Percentiles rank a stretch among this genome's conserved stretches.
These are phyloP conservation scores for Oriolus oriolus DNA, from an alignment of 2,113 vertebrate genomes.

Conservation along the genomic window DNA sequence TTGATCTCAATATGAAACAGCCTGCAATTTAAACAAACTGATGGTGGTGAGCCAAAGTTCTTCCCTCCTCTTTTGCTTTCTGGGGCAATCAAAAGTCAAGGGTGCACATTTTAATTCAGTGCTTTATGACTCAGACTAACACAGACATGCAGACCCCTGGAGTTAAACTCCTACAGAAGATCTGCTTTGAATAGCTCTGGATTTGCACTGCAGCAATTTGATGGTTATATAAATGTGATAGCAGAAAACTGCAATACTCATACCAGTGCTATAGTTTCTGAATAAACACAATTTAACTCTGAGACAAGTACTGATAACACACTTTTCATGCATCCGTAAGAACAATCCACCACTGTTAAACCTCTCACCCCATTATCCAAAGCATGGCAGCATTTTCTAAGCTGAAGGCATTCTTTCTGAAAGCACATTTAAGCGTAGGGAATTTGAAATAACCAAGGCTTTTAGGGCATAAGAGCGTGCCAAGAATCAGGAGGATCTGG, in stretches of 20 bases:
- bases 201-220: not conserved
- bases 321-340: not conserved
- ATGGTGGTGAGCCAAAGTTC: not conserved
- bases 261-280: not conserved
- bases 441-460: not conserved
- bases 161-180: slow-evolving; percentile 1
- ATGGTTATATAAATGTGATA: not conserved
- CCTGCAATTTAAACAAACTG: not conserved
- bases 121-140: not conserved
- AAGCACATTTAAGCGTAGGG: not conserved
- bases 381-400: not conserved
- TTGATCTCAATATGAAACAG: not conserved
- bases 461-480: not conserved
- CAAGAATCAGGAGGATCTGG: not conserved
- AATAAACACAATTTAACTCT: not conserved
- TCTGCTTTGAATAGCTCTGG: not conserved
- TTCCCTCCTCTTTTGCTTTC: not conserved
- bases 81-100: not conserved
- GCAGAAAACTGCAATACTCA: not conserved
- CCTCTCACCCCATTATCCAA: not conserved
- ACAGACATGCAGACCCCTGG: not conserved
- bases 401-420: not conserved
- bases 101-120: not conserved
- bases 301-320: not conserved
- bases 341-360: not conserved